Conservation (phyloP, 2,113 vertebrate species). For the Pteropus alecto region DNA sequence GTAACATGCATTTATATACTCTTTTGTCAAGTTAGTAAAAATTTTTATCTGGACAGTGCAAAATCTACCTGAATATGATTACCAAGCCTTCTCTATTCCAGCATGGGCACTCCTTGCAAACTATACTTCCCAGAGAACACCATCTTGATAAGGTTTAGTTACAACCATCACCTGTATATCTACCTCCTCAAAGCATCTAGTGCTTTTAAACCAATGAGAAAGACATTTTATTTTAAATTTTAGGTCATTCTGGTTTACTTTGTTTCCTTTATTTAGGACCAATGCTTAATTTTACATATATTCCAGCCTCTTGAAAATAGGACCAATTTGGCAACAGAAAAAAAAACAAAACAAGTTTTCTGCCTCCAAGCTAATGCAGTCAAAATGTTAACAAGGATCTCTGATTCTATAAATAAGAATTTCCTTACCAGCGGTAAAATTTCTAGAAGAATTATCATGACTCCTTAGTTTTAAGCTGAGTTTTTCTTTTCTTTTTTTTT, state of each 20-base stretch:
- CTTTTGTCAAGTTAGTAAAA: not conserved
- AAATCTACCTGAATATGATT: not conserved
- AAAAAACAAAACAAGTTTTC: not conserved
- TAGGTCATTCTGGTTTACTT: not conserved
- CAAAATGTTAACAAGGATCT: conserved; percentile 50
- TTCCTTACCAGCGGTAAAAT: conserved; percentile 63
- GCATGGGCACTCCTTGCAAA: not conserved
- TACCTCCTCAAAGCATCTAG: not conserved
- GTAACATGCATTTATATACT: not conserved
- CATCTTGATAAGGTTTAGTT: not conserved
- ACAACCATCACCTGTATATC: not conserved
- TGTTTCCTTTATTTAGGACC: not conserved
- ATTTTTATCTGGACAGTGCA: not conserved
- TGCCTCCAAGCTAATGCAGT: conserved; percentile 34
- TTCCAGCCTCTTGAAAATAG: not conserved
- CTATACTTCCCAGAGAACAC: not conserved
- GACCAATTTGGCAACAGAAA: not conserved
- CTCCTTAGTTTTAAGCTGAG: too few relatives aligned
- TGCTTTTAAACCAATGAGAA: not conserved
- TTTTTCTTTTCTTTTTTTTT: conserved; percentile 40
- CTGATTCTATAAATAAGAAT: conserved; percentile 65
- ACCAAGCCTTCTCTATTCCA: not conserved
- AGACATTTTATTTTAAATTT: not conserved
- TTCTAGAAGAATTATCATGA: too few relatives aligned
- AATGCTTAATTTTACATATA: not conserved